Evolutionary conservation across 2,888 invertebrate genomes (phyloP).

Genomic region (Diplazon laetatorius): DNA sequence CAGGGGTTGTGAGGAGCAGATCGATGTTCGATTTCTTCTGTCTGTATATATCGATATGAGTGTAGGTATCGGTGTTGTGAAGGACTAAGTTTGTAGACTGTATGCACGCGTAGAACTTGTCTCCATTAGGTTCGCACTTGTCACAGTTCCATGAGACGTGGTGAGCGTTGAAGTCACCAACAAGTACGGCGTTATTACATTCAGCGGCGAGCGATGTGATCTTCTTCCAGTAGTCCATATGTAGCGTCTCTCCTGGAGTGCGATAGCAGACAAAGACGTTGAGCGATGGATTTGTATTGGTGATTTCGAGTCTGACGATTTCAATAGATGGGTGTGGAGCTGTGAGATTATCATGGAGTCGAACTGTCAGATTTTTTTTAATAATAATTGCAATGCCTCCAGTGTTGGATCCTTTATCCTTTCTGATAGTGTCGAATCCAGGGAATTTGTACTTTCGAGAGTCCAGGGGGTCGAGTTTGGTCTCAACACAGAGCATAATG

Average conservation of each 20-base stretch:
- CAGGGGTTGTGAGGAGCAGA: slow-evolving; percentile 33
- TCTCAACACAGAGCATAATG: slow-evolving; percentile 8
- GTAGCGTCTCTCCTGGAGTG: slow-evolving; percentile 19
- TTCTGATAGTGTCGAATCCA: slow-evolving; percentile 21
- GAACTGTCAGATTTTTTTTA: slow-evolving; percentile 16
- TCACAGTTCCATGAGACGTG: slow-evolving; percentile 38
- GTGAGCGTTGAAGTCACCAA: slow-evolving; percentile 38
- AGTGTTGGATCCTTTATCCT: background rate
- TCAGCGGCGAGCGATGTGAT: background rate
- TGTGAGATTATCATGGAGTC: background rate
- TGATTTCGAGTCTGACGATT: slow-evolving; percentile 38
- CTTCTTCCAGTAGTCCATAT: slow-evolving; percentile 31
- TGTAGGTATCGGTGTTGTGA: slow-evolving; percentile 32
- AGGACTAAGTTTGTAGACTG: slow-evolving; percentile 22
- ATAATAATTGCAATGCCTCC: slow-evolving; percentile 21
- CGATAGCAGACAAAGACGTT: slow-evolving; percentile 37
- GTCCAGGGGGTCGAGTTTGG: slow-evolving; percentile 7
- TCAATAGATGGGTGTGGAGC: slow-evolving; percentile 24
- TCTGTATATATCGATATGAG: slow-evolving; percentile 30
- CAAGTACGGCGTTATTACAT: slow-evolving; percentile 26
- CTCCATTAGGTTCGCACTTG: slow-evolving; percentile 28
- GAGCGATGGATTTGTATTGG: slow-evolving; percentile 14
- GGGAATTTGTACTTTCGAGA: slow-evolving; percentile 16
- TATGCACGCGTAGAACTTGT: slow-evolving; percentile 30
- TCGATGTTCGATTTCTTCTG: slow-evolving; percentile 52